Evolutionary conservation across 2,888 invertebrate genomes (phyloP).

Genomic region (Prenolepis imparis): DNA sequence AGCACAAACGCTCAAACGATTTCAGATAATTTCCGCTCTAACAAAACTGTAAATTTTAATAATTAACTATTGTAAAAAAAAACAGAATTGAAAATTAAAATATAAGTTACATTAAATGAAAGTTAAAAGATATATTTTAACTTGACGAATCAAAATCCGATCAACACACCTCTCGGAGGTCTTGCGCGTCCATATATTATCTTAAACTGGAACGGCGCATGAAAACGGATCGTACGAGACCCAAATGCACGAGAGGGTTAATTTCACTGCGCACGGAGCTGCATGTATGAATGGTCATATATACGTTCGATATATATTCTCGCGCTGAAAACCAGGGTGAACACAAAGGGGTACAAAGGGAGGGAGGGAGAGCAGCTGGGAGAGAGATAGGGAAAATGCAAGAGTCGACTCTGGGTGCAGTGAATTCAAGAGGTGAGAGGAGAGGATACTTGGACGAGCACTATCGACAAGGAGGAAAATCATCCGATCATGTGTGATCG

Average conservation of each 20-base stretch:
- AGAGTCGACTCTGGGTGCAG: constrained; percentile 15
- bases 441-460: constrained; percentile 38
- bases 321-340: constrained; percentile 46
- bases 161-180: neutral
- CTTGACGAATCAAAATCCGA: neutral
- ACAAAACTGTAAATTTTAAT: neutral
- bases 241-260: constrained; percentile 25
- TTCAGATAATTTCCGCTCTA: neutral
- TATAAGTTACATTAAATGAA: neutral
- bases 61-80: neutral
- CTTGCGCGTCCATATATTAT: neutral
- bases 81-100: neutral
- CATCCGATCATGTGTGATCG: constrained; percentile 52
- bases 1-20: neutral
- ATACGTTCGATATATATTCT: constrained; percentile 57
- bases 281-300: constrained; percentile 33
- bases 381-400: constrained; percentile 32
- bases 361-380: constrained; percentile 23
- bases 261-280: constrained; percentile 22
- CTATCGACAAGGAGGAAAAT: constrained; percentile 67
- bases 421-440: neutral
- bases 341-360: constrained; percentile 52
- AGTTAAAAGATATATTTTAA: neutral
- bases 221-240: neutral
- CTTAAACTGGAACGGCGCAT: neutral